These are phyloP conservation scores for Coleophora deauratella DNA, from an alignment of 2,888 invertebrate species.

Conservation along the genomic window DNA sequence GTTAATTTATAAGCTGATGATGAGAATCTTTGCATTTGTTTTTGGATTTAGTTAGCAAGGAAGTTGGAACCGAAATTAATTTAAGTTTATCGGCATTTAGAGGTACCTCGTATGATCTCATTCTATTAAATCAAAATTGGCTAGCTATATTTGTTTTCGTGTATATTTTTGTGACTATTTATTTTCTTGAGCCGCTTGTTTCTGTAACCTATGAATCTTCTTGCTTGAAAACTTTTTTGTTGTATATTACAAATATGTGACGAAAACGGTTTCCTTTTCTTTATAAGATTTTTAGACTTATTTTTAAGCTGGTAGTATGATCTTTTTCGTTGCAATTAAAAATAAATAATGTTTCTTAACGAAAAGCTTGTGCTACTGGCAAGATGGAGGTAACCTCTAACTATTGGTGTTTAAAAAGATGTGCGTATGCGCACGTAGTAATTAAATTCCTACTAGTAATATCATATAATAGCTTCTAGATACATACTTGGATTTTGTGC, in stretches of 20 bases:
- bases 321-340: too few species aligned
- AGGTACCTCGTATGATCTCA: conserved; percentile 33
- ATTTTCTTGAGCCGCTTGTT: background rate
- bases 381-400: conserved; percentile 17
- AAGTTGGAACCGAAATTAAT: background rate
- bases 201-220: background rate
- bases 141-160: background rate
- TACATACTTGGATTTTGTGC: conserved; percentile 47
- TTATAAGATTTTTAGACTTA: too few species aligned
- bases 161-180: conserved; percentile 1
- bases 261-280: too few species aligned
- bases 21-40: background rate
- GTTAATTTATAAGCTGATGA: too few species aligned
- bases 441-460: conserved; percentile 22
- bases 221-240: background rate
- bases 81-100: conserved; percentile 6
- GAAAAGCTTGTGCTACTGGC: conserved; percentile 8
- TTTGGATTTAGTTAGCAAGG: background rate
- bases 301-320: too few species aligned
- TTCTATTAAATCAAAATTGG: background rate
- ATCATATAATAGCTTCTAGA: conserved; percentile 14
- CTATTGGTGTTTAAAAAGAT: conserved; percentile 8
- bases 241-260: too few species aligned
- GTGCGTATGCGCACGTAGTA: conserved; percentile 1
- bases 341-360: too few species aligned